phyloP scores from a whole-genome alignment of 1,140 invertebrate species.

The Mamestra configurata region DNA sequence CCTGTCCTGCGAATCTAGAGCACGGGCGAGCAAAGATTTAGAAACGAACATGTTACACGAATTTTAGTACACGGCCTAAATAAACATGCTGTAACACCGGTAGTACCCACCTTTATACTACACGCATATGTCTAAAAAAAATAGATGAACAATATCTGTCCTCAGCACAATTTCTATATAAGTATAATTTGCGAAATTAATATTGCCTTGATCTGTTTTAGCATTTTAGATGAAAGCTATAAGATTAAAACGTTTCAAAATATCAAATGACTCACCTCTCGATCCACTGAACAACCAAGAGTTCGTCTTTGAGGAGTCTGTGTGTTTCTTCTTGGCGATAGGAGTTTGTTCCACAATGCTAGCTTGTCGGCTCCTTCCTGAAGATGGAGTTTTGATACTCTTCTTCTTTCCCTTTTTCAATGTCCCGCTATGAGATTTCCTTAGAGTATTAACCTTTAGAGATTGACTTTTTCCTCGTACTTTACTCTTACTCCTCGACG shows the following conservation, averaged over 20 bases:
- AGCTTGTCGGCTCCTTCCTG: constrained; percentile 75
- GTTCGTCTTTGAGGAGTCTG: constrained; percentile 74
- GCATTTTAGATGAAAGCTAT: neutral
- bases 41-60: too few species aligned
- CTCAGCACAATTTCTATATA: neutral
- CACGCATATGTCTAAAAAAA: neutral
- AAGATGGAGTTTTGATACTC: constrained; percentile 69
- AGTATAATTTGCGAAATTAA: constrained; percentile 2
- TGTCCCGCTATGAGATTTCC: constrained; percentile 82
- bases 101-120: too few species aligned
- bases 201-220: constrained; percentile 13
- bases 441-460: constrained; percentile 80
- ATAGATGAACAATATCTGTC: neutral
- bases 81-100: too few species aligned
- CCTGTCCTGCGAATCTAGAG: too few species aligned
- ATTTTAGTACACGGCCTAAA: too few species aligned
- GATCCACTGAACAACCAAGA: constrained; percentile 85
- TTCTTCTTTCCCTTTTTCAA: constrained; percentile 84
- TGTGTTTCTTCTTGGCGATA: constrained; percentile 75
- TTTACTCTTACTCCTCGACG: constrained; percentile 84
- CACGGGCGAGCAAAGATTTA: too few species aligned
- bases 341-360: constrained; percentile 80
- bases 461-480: constrained; percentile 81
- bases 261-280: constrained; percentile 66
- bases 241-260: neutral